Conservation (phyloP, 1,140 invertebrate genomes). For the Drosophila nikananu region DNA sequence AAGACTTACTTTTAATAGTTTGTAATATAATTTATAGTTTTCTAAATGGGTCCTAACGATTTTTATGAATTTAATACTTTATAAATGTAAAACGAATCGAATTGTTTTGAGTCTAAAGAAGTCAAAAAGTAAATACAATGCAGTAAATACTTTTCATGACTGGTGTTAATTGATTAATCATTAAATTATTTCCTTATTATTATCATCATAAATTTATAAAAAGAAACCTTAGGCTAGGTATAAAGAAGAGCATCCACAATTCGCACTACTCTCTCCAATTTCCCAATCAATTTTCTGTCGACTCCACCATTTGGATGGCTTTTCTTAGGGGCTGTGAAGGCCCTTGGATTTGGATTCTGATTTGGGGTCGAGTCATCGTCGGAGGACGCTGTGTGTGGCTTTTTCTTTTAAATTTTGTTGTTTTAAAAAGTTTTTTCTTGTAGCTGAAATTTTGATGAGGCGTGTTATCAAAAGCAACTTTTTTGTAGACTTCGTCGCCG, state of each 20-base stretch:
- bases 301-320: conserved; percentile 40
- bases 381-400: conserved; percentile 54
- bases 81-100: no score
- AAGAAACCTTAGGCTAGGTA: accelerated
- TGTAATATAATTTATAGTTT: no score
- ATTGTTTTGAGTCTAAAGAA: no score
- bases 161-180: not conserved
- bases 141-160: no score
- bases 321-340: conserved; percentile 19
- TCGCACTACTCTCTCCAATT: conserved; percentile 1
- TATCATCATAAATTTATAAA: not conserved
- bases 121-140: no score
- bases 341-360: conserved; percentile 12
- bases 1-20: no score
- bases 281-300: conserved; percentile 11
- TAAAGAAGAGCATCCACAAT: conserved; percentile 19
- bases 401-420: conserved; percentile 61
- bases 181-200: not conserved
- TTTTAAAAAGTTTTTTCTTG: conserved; percentile 79
- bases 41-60: no score
- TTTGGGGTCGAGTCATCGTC: conserved; percentile 21
- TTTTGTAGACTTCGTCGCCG: conserved; percentile 41
- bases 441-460: conserved; percentile 77
- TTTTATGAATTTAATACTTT: no score
- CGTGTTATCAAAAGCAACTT: conserved; percentile 73